Base-by-base conservation (phyloP, 2,797 vertebrate genomes). In the Mormyrus hasselquistii region DNA sequence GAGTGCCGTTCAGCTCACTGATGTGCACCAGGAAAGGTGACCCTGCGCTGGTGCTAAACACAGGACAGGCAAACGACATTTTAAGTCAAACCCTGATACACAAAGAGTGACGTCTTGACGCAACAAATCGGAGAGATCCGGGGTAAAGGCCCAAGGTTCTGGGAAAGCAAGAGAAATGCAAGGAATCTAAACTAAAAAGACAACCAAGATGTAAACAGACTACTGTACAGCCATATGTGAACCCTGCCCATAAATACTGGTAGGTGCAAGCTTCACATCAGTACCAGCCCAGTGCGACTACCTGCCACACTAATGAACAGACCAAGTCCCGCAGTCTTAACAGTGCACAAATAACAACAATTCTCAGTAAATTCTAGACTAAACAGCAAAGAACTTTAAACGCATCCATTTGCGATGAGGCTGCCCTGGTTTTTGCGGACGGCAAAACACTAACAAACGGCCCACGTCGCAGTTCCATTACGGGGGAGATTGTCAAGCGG, bases 331-430 rank as follows among this genome's bases (percentile, higher is more conserved):
- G 19, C 38, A 79, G 73, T 82, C 76, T 82, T 82, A 44, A 82
- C 41, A n/a, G 41, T 47, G 38, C 41, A 47, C 19, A 82, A 82
- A 82, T 47, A 82, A 82, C 38, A 79, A 44, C n/a, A 47, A 47
- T 82, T 82, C 73, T 79, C 2, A 82, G 76, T 44, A n/a, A 47
- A 82, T 82, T 44, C 41, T 47, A 82, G 76, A 82, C 76, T 82
- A 82, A 82, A 82, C 76, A 47, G 38, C 41, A 47, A 82, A 82
- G 76, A 82, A n/a, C 76, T 22, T 82, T 34, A 82, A 82, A 82
- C 2, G 41, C 76, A 47, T 82, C 16, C 44, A 82, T 76, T 38
- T 47, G 19, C 47, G 76, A 22, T 47, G 76, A 82, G 76, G 38
- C 41, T 9, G 76, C 47, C 76, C 76, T 44, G 76, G 41, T 82